Base-by-base conservation (phyloP, 2,113 vertebrate species). In the Polypterus senegalus region DNA sequence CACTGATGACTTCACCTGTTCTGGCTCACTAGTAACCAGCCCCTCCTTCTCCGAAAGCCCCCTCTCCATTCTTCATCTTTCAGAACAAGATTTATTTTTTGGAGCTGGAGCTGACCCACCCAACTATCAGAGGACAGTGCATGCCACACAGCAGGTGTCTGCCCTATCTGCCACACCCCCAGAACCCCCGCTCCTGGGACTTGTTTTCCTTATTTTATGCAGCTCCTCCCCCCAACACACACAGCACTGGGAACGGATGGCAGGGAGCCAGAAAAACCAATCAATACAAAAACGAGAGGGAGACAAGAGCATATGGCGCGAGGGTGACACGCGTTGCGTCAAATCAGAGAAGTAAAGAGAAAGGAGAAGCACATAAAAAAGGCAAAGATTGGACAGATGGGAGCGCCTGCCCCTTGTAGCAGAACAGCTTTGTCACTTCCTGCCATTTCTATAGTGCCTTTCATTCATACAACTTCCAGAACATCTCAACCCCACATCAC, bases 181-280 rank as follows among this genome's bases (percentile, higher is more conserved):
- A 53, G 51, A 53, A 10, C 51, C 7, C 51, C 3, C 53, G 70
- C 66, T 64, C 71, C 59, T 59, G 66, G 65, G 63, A 68, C 67
- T 75, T 72, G 72, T 76, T 65, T 67, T 63, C 66, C 63, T 57
- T 65, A 65, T 68, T 62, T 65, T 64, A 49, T 67, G 70, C 60
- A 70, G 65, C 73, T 75, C 75, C 67, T 72, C 74, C 67, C 69
- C 65, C 66, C 63, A 48, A 62, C 65, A 10, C 10, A 3, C 53
- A 54, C 9, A 62, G 65, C 66, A 71, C 71, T 63, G 70, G 68
- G 76, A 71, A 81, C 74, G 78, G 74, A 76, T 74, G 81, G 79
- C 74, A 82, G 81, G 81, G 71, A 67, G 73, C 66, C 66, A 83
- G 81, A 82, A 82, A 77, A 81, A 74, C 71, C 74, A 77, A 83